Evolutionary conservation across 2,113 vertebrate species (phyloP).

Genomic region (Anthoscopus minutus): DNA sequence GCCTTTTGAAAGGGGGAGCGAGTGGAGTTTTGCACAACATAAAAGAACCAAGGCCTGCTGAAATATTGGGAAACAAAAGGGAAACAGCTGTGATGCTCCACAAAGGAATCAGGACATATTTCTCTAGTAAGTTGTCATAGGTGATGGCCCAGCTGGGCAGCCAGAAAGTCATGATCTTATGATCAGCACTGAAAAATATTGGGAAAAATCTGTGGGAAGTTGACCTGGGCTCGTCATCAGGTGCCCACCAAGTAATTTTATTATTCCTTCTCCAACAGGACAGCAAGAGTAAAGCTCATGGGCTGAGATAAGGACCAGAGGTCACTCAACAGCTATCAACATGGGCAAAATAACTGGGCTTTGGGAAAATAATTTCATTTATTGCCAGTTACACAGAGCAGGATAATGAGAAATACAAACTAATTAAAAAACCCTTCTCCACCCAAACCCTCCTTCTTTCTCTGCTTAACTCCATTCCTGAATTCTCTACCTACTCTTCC

Average conservation of each 20-base stretch:
- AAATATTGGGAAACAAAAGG: not conserved
- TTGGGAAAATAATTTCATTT: not conserved
- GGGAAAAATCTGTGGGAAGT: not conserved
- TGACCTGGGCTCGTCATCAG: not conserved
- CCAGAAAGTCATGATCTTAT: not conserved
- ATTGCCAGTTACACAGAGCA: not conserved
- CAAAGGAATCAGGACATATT: not conserved
- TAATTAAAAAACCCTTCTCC: not conserved
- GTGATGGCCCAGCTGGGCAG: not conserved
- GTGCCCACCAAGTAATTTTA: accelerated
- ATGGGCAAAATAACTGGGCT: not conserved
- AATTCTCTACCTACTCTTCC: not conserved
- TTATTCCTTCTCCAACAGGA: not conserved
- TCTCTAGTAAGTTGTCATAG: not conserved
- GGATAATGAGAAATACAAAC: not conserved
- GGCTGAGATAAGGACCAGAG: not conserved
- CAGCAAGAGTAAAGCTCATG: not conserved
- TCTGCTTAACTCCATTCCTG: not conserved
- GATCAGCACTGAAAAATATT: accelerated
- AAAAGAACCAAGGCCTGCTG: not conserved
- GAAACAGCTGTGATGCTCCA: not conserved
- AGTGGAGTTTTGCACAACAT: not conserved
- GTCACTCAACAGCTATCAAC: too few relatives aligned
- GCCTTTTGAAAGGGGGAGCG: not conserved
- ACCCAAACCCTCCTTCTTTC: not conserved